Percentiles rank a stretch among this genome's conserved stretches.
phyloP scores from a whole-genome alignment of 2,797 vertebrate genomes.

The Eulemur albifrons region DNA sequence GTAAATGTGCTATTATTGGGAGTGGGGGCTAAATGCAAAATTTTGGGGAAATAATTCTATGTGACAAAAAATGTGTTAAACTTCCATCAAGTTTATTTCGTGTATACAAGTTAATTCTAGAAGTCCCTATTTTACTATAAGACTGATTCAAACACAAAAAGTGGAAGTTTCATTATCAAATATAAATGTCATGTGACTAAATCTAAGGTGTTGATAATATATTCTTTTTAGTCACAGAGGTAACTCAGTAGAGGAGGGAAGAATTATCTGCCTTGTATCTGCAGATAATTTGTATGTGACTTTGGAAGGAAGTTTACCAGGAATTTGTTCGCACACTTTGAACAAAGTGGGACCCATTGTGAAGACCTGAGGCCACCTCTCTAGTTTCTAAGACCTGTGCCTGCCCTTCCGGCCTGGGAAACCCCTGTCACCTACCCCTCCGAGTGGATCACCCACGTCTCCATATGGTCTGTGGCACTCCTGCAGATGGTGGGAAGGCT shows the following conservation, averaged over 20 bases:
- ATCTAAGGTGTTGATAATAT: neutral
- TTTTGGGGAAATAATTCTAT: neutral
- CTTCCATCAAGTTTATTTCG: neutral
- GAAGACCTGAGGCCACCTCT: neutral
- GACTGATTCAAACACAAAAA: neutral
- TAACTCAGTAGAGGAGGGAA: neutral
- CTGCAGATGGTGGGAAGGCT: neutral
- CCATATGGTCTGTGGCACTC: neutral
- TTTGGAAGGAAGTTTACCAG: neutral
- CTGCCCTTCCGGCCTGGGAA: neutral
- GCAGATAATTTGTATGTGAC: neutral
- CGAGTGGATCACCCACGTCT: neutral
- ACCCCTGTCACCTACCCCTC: neutral
- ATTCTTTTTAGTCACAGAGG: neutral
- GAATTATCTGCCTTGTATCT: neutral
- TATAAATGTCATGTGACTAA: constrained; percentile 13
- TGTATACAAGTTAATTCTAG: neutral
- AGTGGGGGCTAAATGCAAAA: neutral
- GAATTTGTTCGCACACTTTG: neutral
- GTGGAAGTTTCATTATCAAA: neutral
- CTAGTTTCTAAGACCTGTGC: neutral
- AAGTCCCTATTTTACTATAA: neutral
- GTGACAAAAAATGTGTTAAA: neutral
- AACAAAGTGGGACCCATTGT: neutral
- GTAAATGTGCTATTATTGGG: neutral